phyloP scores from a whole-genome alignment of 2,888 invertebrate species.

The Drosophila mercatorum region DNA sequence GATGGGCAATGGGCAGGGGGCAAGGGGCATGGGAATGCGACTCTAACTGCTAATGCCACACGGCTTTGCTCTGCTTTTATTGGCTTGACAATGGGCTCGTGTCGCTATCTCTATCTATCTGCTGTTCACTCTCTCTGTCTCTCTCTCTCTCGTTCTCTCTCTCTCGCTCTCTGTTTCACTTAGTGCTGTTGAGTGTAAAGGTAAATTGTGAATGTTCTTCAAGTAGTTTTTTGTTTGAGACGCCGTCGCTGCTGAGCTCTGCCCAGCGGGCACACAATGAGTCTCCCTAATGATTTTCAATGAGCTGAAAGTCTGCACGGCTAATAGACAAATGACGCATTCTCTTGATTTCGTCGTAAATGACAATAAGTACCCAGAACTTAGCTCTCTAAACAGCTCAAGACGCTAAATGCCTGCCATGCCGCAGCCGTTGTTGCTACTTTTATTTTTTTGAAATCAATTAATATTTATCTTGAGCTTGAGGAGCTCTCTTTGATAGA shows the following conservation, averaged over 20 bases:
- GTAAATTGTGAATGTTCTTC: slow-evolving; percentile 50
- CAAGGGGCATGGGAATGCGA: slow-evolving; percentile 23
- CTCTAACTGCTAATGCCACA: slow-evolving; percentile 16
- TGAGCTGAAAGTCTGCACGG: slow-evolving; percentile 59
- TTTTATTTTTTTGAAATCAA: neutral
- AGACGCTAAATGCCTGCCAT: neutral
- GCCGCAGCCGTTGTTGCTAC: neutral
- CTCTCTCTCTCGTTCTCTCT: too few species aligned
- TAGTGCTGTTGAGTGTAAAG: slow-evolving; percentile 34
- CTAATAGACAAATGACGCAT: slow-evolving; percentile 42
- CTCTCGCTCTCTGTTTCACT: neutral
- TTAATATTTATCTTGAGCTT: slow-evolving; percentile 1
- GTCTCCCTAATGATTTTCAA: slow-evolving; percentile 65
- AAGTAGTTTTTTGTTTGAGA: slow-evolving; percentile 33
- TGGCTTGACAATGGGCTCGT: slow-evolving; percentile 78
- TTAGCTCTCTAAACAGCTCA: neutral
- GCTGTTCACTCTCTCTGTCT: neutral
- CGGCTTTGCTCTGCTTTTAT: slow-evolving; percentile 51
- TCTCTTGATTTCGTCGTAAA: slow-evolving; percentile 16
- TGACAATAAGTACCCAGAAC: slow-evolving; percentile 13
- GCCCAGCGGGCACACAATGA: slow-evolving; percentile 27
- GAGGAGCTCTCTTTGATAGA: neutral
- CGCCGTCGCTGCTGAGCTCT: slow-evolving; percentile 26
- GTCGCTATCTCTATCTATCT: slow-evolving; percentile 16
- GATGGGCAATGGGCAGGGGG: slow-evolving; percentile 33